Conservation (phyloP, 2,888 invertebrate species). For the Poecilus cupreus region DNA sequence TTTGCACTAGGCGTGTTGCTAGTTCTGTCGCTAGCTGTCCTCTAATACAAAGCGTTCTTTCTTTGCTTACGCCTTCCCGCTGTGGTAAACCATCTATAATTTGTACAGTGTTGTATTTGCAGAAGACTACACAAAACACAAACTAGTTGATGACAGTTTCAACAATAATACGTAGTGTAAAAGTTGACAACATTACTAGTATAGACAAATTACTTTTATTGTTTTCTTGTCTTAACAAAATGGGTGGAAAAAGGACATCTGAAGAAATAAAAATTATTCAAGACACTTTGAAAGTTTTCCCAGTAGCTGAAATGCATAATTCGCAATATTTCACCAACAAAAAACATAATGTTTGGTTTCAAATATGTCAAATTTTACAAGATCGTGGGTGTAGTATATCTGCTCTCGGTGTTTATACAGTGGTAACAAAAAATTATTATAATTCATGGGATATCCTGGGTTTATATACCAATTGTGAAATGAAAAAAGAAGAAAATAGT, state of each 20-base stretch:
- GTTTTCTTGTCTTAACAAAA: too few species aligned
- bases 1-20: too few species aligned
- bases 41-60: too few species aligned
- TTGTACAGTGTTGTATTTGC: too few species aligned
- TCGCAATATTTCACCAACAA: neutral
- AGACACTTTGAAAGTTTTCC: neutral
- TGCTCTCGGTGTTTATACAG: neutral
- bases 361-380: neutral
- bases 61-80: too few species aligned
- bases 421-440: conserved; percentile 15
- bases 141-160: too few species aligned
- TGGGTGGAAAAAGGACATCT: neutral
- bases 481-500: neutral
- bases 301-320: neutral
- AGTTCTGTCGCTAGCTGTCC: too few species aligned
- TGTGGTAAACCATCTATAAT: too few species aligned
- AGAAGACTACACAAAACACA: too few species aligned
- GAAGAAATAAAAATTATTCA: neutral
- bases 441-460: conserved; percentile 1
- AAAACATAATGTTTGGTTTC: neutral
- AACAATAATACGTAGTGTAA: too few species aligned
- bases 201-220: too few species aligned
- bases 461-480: neutral
- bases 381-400: neutral
- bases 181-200: too few species aligned